phyloP scores from a whole-genome alignment of 2,888 invertebrate genomes.

The Hydrotaea cyrtoneurina region DNA sequence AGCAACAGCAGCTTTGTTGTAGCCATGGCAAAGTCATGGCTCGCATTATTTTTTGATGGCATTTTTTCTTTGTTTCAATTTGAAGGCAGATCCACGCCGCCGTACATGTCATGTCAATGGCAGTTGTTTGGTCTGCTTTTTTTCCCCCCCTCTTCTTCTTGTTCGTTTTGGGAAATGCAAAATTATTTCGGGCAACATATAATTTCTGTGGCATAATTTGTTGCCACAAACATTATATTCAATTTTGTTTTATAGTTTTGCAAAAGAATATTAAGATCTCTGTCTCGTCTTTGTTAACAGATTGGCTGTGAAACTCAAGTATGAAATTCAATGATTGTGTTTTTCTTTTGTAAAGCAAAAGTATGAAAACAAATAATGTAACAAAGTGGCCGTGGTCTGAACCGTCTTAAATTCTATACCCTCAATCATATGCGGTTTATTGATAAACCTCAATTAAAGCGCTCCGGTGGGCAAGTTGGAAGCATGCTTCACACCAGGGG shows the following conservation, averaged over 20 bases:
- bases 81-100: background rate
- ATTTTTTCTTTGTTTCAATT: slow-evolving; percentile 30
- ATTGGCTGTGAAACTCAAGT: no score
- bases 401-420: no score
- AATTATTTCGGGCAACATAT: slow-evolving; percentile 44
- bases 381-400: no score
- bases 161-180: background rate
- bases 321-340: no score
- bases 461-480: no score
- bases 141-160: background rate
- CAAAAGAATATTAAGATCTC: background rate
- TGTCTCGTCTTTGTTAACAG: no score
- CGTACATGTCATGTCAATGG: background rate
- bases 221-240: slow-evolving; percentile 27
- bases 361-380: no score
- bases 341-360: no score
- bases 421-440: no score
- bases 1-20: background rate
- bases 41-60: background rate
- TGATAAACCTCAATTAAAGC: no score
- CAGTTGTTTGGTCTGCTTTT: background rate
- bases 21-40: background rate
- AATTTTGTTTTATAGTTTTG: background rate
- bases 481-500: no score
- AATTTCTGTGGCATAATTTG: slow-evolving; percentile 42